These are phyloP conservation scores for Spicauda simplicius DNA, from an alignment of 2,888 invertebrate species.

Conservation along the genomic window DNA sequence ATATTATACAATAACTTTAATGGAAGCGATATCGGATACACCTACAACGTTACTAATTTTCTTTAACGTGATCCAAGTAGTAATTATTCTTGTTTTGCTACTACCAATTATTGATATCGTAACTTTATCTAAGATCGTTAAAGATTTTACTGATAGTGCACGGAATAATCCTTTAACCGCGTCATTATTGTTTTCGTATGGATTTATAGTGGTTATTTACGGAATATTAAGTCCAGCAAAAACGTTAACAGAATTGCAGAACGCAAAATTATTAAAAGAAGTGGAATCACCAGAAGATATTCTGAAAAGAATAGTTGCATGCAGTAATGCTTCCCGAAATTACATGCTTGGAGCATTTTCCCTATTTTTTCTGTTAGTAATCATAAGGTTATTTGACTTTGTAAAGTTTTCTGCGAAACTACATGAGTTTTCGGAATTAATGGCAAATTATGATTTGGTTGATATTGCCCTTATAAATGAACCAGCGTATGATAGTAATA, in stretches of 20 bases:
- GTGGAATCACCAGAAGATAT: slow-evolving; percentile 51
- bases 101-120: slow-evolving; percentile 57
- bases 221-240: slow-evolving; percentile 61
- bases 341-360: slow-evolving; percentile 66
- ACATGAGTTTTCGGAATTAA: slow-evolving; percentile 64
- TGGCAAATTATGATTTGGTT: slow-evolving; percentile 63
- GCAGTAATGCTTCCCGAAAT: slow-evolving; percentile 63
- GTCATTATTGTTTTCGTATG: slow-evolving; percentile 45
- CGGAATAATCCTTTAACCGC: slow-evolving; percentile 34
- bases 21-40: slow-evolving; percentile 34
- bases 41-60: slow-evolving; percentile 36
- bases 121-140: slow-evolving; percentile 54
- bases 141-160: slow-evolving; percentile 41
- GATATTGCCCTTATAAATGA: slow-evolving; percentile 52
- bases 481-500: slow-evolving; percentile 39
- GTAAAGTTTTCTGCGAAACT: slow-evolving; percentile 69
- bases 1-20: not conserved
- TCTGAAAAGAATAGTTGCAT: slow-evolving; percentile 55
- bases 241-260: slow-evolving; percentile 49
- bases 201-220: slow-evolving; percentile 47
- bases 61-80: slow-evolving; percentile 60
- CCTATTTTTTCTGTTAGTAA: slow-evolving; percentile 61
- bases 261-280: slow-evolving; percentile 39
- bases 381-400: slow-evolving; percentile 61
- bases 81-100: slow-evolving; percentile 55